Conservation (phyloP, 2,888 invertebrate genomes). For the Epiblema foenella region DNA sequence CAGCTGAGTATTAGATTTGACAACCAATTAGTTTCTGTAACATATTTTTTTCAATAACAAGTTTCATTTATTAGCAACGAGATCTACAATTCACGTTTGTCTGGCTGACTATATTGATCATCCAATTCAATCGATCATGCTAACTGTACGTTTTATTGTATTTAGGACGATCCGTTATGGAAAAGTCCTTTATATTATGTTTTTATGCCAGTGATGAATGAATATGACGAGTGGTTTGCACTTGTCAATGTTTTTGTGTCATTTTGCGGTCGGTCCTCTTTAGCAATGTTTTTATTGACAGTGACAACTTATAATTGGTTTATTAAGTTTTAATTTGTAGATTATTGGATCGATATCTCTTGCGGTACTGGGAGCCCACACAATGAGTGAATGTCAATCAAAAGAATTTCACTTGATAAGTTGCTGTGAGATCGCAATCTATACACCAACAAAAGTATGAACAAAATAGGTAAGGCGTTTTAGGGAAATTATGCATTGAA, state of each 20-base stretch:
- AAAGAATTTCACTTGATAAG: background rate
- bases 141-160: slow-evolving; percentile 41
- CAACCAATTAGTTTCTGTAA: no score
- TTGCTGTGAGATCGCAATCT: no score
- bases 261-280: slow-evolving; percentile 42
- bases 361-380: slow-evolving; percentile 44
- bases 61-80: slow-evolving; percentile 7
- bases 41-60: no score
- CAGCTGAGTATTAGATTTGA: no score
- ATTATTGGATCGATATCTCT: slow-evolving; percentile 50
- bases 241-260: slow-evolving; percentile 53
- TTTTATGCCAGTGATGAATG: slow-evolving; percentile 50
- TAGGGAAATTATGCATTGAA: no score
- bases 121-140: slow-evolving; percentile 39
- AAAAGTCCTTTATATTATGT: slow-evolving; percentile 47
- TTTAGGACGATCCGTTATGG: slow-evolving; percentile 43
- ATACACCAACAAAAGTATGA: no score
- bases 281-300: slow-evolving; percentile 65
- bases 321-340: slow-evolving; percentile 69
- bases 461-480: no score
- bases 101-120: slow-evolving; percentile 24
- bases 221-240: slow-evolving; percentile 57
- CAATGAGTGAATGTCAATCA: background rate
- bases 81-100: background rate
- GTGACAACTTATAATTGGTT: slow-evolving; percentile 72